phyloP scores from a whole-genome alignment of 2,113 vertebrate species.

The Rhombomys opimus region DNA sequence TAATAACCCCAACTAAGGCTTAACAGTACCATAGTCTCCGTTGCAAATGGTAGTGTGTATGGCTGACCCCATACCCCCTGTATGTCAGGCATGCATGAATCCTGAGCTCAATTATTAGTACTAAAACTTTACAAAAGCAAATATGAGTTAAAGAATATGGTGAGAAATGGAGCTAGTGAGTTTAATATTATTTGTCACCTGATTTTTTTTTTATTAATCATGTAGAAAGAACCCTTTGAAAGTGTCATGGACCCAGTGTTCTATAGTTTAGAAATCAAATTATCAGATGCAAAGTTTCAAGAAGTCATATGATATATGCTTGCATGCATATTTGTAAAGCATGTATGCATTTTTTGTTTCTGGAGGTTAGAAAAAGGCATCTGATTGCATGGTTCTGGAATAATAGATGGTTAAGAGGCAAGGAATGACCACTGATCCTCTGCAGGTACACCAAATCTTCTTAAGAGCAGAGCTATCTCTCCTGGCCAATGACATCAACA shows the following conservation, averaged over 20 bases:
- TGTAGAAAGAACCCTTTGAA: background rate
- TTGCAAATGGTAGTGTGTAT: background rate
- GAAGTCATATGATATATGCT: background rate
- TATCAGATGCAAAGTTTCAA: background rate
- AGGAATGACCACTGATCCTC: background rate
- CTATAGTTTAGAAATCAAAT: slow-evolving; percentile 13
- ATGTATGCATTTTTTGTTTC: background rate
- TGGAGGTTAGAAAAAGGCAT: background rate
- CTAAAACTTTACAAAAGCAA: background rate
- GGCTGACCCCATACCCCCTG: too few relatives aligned
- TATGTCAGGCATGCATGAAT: background rate
- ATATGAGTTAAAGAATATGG: background rate
- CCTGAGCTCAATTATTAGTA: background rate
- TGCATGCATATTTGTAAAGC: background rate
- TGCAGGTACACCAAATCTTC: background rate
- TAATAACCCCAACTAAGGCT: background rate
- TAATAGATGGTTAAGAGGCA: too few relatives aligned
- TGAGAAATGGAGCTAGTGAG: background rate
- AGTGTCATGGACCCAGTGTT: background rate
- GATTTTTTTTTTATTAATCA: background rate
- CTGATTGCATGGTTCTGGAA: background rate
- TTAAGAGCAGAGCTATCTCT: too few relatives aligned
- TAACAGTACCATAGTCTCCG: background rate
- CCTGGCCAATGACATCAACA: background rate
- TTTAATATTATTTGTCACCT: background rate